phyloP scores from a whole-genome alignment of 2,888 invertebrate species.

The Oligia latruncula region DNA sequence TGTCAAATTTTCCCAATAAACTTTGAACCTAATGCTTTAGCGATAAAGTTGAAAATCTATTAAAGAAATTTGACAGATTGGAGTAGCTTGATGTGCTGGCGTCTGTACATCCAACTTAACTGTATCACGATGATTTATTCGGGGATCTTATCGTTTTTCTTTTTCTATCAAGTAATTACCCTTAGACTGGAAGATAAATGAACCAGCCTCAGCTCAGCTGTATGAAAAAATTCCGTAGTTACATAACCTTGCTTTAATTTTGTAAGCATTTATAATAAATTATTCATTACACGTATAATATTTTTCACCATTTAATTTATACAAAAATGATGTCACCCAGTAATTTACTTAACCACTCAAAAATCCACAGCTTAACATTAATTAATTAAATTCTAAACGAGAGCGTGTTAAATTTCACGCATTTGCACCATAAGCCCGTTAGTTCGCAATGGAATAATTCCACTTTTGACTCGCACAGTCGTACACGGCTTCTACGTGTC shows the following conservation, averaged over 20 bases:
- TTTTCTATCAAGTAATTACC: not conserved
- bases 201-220: not conserved
- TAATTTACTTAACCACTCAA: conserved; percentile 41
- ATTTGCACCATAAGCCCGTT: conserved; percentile 43
- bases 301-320: not conserved
- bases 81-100: no score
- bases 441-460: conserved; percentile 51
- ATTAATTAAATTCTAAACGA: conserved; percentile 52
- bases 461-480: conserved; percentile 52
- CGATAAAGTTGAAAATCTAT: no score
- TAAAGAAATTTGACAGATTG: no score
- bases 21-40: no score
- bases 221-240: not conserved
- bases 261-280: not conserved
- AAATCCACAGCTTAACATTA: conserved; percentile 26
- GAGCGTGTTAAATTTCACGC: conserved; percentile 39
- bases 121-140: not conserved
- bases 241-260: not conserved
- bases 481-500: conserved; percentile 31
- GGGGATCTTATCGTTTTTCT: not conserved
- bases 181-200: not conserved
- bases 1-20: no score
- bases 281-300: not conserved
- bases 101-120: not conserved
- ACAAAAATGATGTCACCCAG: conserved; percentile 5